Base-by-base conservation (phyloP, 35 echinoderm and acorn worm species). In the Hemicentrotus pulcherrimus region DNA sequence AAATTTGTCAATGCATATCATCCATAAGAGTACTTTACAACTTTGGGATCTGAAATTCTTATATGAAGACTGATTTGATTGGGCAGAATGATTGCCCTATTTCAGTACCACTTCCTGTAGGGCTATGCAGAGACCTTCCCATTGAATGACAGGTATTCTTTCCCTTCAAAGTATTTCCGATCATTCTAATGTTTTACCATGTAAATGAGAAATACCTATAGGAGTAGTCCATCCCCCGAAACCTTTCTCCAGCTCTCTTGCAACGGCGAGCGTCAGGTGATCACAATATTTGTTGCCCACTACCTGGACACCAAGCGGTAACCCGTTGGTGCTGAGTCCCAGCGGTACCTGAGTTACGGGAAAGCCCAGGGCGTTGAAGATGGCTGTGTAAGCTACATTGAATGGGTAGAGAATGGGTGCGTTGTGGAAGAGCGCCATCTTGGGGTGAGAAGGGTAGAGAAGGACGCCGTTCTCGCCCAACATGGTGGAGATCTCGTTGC, bases 341-440 rank as follows among this genome's bases (percentile, higher is more conserved):
- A 99, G 86, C 5, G 98, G 98, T 6, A 99, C 98, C 47, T 99
- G 98, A 1, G 98, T 99, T 0, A 96, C 95, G 3, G 98, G 98
- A 24, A 99, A 94, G 31, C 96, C 97, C 0, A 99, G 95, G 11
- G 95, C 95, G 94, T 99, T 99, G 92, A 99, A 99, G 31, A 97
- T 94, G 9, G 85, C 98, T 18, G 98, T 99, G 86, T 97, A 96
- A 13, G 97, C 96, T 41, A 99, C 97, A 50, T 99, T 99, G 35
- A 94, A 96, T 0, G 98, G 98, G 91, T 95, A 96, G 24, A 97
- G 7, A 11, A 99, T 85, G 6, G 98, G 98, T 11, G 98, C 96
- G 60, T 98, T 96, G 92, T 99, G 98, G 95, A 92, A 99, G 32
- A 96, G 98, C n/a, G 98, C 97, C 48, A 99, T 70, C 94, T 99